Evolutionary conservation across 2,888 invertebrate genomes (phyloP).

Genomic region (Hydrotaea cyrtoneurina): DNA sequence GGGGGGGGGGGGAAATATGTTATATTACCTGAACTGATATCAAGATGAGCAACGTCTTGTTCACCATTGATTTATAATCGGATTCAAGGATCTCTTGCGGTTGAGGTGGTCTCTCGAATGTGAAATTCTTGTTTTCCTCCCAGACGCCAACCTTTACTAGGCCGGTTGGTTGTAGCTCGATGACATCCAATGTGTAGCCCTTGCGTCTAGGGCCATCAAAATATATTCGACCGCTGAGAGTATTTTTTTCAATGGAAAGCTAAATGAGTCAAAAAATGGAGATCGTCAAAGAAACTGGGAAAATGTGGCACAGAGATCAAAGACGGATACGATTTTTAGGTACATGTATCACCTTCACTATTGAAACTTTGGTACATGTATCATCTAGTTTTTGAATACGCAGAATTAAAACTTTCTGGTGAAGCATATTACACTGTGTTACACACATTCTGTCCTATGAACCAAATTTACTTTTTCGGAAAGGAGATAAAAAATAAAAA

Average conservation of each 20-base stretch:
- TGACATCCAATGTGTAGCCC: slow-evolving; percentile 85
- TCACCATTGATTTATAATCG: slow-evolving; percentile 85
- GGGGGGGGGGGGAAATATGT: no score
- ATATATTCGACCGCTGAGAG: slow-evolving; percentile 87
- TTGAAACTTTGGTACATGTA: no score
- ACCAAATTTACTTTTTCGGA: no score
- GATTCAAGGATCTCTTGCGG: slow-evolving; percentile 79
- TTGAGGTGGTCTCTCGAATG: slow-evolving; percentile 81
- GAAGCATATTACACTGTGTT: no score
- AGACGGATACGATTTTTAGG: no score
- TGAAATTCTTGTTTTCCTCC: slow-evolving; percentile 85
- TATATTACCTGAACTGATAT: slow-evolving; percentile 84
- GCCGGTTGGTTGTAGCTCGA: slow-evolving; percentile 85
- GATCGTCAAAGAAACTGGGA: background rate
- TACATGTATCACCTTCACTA: no score
- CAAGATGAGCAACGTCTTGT: slow-evolving; percentile 86
- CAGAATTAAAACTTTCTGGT: no score
- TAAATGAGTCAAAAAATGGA: slow-evolving; percentile 32
- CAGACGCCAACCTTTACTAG: slow-evolving; percentile 86
- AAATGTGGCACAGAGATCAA: no score
- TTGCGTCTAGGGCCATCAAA: slow-evolving; percentile 90
- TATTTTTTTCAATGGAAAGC: slow-evolving; percentile 81
- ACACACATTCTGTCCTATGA: no score
- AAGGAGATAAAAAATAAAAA: no score
- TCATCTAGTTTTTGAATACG: no score